phyloP scores from a whole-genome alignment of 1,140 invertebrate genomes.

The Lepeophtheirus salmonis region DNA sequence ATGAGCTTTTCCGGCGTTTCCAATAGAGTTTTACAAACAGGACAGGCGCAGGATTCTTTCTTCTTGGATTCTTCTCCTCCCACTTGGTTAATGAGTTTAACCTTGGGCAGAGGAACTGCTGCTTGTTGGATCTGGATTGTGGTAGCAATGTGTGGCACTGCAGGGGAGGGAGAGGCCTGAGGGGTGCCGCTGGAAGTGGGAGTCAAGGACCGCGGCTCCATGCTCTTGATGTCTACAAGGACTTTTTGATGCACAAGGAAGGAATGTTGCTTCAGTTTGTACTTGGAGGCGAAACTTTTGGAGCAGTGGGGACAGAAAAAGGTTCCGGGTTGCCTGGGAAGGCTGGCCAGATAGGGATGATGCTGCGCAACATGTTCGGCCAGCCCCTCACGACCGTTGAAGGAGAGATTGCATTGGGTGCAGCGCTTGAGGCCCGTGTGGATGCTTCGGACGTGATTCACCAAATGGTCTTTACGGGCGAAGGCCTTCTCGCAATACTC shows the following conservation, averaged over 20 bases:
- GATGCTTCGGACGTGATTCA: slow-evolving; percentile 10
- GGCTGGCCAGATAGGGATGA: neutral
- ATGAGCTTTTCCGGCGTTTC: neutral
- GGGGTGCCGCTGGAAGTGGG: neutral
- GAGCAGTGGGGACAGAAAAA: neutral
- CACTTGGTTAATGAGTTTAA: neutral
- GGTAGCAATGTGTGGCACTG: neutral
- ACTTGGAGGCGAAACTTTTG: neutral
- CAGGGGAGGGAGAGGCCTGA: neutral
- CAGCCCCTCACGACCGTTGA: slow-evolving; percentile 22
- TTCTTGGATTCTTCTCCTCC: neutral
- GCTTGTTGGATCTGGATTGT: neutral
- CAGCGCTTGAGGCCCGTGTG: slow-evolving; percentile 7
- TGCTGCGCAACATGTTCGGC: slow-evolving; percentile 32
- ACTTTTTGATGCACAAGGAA: neutral
- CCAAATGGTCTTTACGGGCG: slow-evolving; percentile 1
- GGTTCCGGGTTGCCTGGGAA: neutral
- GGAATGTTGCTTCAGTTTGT: neutral
- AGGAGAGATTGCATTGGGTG: slow-evolving; percentile 15
- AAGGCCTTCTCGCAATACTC: slow-evolving; percentile 21
- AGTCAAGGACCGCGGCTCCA: too few relatives aligned
- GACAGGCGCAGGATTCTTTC: neutral
- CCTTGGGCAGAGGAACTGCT: neutral
- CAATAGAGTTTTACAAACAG: neutral
- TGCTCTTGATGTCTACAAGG: neutral